These are phyloP conservation scores for Pristionchus exspectatus DNA, from an alignment of 2,888 invertebrate species.

Conservation along the genomic window DNA sequence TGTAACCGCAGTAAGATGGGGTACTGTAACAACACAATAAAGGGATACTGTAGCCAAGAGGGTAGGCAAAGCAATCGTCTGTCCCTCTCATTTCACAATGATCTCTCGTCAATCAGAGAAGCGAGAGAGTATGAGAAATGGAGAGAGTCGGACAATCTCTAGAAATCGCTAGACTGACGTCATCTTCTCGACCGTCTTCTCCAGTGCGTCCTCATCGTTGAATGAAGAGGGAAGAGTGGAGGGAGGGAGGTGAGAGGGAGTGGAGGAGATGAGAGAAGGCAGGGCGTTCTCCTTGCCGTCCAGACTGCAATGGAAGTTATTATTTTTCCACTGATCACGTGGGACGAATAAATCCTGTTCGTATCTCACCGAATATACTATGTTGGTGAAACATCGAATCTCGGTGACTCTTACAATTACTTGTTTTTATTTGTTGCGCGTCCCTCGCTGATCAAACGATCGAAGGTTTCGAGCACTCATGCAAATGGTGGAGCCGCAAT, in stretches of 20 bases:
- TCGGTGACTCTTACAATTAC: no score
- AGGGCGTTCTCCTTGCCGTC: slow-evolving; percentile 47
- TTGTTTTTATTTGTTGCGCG: no score
- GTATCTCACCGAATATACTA: no score
- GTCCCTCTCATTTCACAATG: no score
- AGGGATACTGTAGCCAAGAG: neutral
- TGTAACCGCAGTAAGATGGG: neutral
- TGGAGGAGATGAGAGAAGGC: neutral
- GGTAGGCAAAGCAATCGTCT: neutral
- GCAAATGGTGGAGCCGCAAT: no score
- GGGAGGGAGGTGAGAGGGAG: slow-evolving; percentile 1
- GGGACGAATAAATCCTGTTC: neutral
- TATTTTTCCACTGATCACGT: no score
- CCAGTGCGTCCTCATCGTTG: neutral
- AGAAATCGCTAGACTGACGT: neutral
- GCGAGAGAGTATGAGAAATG: no score
- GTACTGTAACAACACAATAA: neutral
- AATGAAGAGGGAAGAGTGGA: neutral
- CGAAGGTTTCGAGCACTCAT: no score
- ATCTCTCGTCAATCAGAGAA: no score
- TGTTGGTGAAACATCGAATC: neutral
- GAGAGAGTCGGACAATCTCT: no score
- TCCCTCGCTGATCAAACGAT: no score
- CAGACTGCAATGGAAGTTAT: neutral
- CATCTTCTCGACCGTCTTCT: slow-evolving; percentile 36